A percentile compares a stretch with the other conserved stretches of the same genome.
phyloP scores from a whole-genome alignment of 2,797 vertebrate genomes.

The Aphelocoma californica region DNA sequence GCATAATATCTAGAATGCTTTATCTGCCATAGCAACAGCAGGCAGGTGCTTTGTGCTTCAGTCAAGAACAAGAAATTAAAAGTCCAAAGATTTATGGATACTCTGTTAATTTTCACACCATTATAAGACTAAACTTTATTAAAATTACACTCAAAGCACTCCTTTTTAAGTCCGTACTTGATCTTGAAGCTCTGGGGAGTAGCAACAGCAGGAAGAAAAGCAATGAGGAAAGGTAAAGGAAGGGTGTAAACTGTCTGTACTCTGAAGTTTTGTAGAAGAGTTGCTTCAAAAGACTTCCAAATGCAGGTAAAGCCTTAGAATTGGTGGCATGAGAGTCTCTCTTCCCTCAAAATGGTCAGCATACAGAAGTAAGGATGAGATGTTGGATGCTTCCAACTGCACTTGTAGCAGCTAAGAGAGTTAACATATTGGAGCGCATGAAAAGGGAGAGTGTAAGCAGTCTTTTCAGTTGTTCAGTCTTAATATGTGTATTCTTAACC shows the following conservation, averaged over 20 bases:
- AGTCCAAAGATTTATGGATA: background rate
- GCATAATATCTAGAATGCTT: background rate
- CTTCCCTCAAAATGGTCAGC: background rate
- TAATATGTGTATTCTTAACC: background rate
- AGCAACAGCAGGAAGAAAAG: background rate
- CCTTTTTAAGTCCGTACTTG: background rate
- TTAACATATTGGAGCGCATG: background rate
- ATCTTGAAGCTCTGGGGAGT: background rate
- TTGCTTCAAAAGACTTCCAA: background rate
- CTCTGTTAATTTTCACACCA: background rate
- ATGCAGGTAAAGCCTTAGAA: constrained; percentile 15
- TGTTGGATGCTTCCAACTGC: background rate
- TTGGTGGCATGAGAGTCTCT: constrained; percentile 3
- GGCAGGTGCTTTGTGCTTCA: background rate
- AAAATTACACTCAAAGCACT: background rate
- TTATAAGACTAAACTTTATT: background rate
- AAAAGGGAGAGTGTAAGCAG: background rate
- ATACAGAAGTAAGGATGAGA: background rate
- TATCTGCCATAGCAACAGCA: background rate
- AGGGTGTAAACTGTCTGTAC: background rate
- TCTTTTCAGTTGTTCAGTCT: background rate
- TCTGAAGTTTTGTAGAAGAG: background rate
- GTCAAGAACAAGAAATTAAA: background rate
- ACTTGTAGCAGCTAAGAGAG: background rate
- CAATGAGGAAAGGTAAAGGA: background rate